Percentiles rank a stretch among this genome's conserved stretches.
Conservation (phyloP, 2,113 vertebrate species). For the Bos javanicus region DNA sequence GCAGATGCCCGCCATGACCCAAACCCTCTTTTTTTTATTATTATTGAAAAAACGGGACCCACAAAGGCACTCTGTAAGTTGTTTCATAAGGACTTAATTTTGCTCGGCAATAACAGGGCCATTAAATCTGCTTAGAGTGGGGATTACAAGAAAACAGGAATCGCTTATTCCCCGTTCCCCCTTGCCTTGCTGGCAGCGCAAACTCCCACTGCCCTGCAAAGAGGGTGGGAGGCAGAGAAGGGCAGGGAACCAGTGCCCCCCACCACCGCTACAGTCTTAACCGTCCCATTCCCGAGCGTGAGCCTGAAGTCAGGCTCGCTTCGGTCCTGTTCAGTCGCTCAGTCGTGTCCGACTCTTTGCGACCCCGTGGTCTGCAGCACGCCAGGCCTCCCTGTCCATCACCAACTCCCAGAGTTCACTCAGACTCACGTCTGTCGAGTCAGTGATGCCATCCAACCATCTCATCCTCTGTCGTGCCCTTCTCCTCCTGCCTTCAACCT, state of each 20-base stretch:
- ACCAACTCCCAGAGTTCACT: accelerated
- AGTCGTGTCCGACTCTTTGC: accelerated
- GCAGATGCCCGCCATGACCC: slow-evolving; percentile 72
- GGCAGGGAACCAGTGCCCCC: background rate
- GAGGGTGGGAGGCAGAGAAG: background rate
- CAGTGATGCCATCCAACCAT: background rate
- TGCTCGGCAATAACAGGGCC: slow-evolving; percentile 62
- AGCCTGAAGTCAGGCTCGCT: accelerated
- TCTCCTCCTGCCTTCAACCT: too few relatives aligned
- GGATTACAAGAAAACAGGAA: slow-evolving; percentile 73
- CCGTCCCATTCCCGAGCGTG: accelerated
- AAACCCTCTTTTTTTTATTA: slow-evolving; percentile 12
- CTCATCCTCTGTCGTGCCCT: too few relatives aligned
- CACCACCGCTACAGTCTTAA: accelerated
- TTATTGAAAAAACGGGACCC: slow-evolving; percentile 59
- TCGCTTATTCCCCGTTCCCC: slow-evolving; percentile 53
- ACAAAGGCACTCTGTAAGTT: slow-evolving; percentile 75
- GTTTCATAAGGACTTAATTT: slow-evolving; percentile 79
- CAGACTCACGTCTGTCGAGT: background rate
- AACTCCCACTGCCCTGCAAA: background rate
- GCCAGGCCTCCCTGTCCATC: background rate
- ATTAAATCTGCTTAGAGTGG: slow-evolving; percentile 74
- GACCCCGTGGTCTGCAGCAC: background rate
- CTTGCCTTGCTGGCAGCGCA: background rate
- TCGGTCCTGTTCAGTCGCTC: accelerated